Conservation (phyloP, 2,113 vertebrate genomes). For the Lampris megalopsis region DNA sequence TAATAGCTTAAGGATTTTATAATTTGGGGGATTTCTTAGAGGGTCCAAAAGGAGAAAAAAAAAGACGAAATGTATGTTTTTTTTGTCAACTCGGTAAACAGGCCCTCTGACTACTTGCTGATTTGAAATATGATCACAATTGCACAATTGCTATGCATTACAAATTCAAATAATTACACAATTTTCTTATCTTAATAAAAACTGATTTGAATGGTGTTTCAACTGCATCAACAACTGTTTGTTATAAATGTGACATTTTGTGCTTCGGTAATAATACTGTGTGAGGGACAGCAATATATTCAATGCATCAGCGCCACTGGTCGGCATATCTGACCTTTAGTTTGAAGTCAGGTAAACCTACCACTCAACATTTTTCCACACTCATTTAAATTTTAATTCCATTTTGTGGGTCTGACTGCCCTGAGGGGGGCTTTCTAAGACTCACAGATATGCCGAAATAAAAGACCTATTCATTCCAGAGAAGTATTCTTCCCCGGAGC, state of each 20-base stretch:
- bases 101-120: background rate
- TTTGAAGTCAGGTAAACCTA: too few species aligned
- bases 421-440: background rate
- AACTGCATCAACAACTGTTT: too few species aligned
- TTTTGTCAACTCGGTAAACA: background rate
- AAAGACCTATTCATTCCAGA: slow-evolving; percentile 13
- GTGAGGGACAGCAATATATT: background rate
- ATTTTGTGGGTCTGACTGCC: background rate
- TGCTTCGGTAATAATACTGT: background rate
- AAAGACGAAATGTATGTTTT: slow-evolving; percentile 13
- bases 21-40: slow-evolving; percentile 38
- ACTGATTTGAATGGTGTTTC: too few species aligned
- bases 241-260: too few species aligned
- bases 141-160: background rate
- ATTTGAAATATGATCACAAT: slow-evolving; percentile 8
- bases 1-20: slow-evolving; percentile 43
- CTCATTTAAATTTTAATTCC: background rate
- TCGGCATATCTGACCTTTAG: too few species aligned
- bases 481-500: background rate
- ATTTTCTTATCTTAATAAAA: background rate
- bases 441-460: slow-evolving; percentile 17
- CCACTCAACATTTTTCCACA: too few species aligned
- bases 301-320: too few species aligned
- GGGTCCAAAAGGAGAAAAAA: slow-evolving; percentile 8
- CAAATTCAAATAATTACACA: background rate